Conservation (phyloP, 2,888 invertebrate genomes). For the Liopterus haemorrhoidalis region DNA sequence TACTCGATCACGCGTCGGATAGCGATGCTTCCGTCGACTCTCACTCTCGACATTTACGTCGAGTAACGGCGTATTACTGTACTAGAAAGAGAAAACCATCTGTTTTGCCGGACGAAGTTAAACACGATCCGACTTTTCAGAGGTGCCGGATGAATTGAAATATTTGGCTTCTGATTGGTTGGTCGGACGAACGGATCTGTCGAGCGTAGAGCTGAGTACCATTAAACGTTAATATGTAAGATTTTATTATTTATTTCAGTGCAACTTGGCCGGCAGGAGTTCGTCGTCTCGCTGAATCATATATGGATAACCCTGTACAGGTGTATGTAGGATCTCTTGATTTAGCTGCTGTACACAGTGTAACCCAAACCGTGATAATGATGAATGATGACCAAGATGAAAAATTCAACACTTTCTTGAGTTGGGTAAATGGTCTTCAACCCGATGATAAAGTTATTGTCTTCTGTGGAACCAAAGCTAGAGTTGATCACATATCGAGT, state of each 20-base stretch:
- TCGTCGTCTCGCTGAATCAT: conserved; percentile 73
- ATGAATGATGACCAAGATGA: conserved; percentile 61
- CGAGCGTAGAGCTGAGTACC: too few relatives aligned
- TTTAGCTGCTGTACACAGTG: conserved; percentile 83
- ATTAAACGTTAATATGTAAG: neutral
- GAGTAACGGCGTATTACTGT: too few relatives aligned
- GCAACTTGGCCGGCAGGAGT: conserved; percentile 94
- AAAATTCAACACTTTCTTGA: conserved; percentile 59
- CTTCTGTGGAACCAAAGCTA: conserved; percentile 82
- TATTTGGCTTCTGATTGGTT: too few relatives aligned
- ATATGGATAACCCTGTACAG: conserved; percentile 85
- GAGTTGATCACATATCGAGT: conserved; percentile 76
- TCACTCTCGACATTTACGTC: too few relatives aligned
- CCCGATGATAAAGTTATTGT: conserved; percentile 79
- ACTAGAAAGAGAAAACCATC: too few relatives aligned
- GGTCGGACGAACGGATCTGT: too few relatives aligned
- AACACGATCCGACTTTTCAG: too few relatives aligned
- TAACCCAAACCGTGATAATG: conserved; percentile 72
- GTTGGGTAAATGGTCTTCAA: conserved; percentile 65
- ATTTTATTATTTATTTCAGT: conserved; percentile 42
- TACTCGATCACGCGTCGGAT: too few relatives aligned
- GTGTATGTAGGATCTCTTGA: conserved; percentile 85
- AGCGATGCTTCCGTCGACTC: too few relatives aligned
- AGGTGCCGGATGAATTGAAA: too few relatives aligned
- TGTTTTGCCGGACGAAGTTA: too few relatives aligned